Base-by-base conservation (phyloP, 2,113 vertebrate species). In the Recurvirostra avosetta region DNA sequence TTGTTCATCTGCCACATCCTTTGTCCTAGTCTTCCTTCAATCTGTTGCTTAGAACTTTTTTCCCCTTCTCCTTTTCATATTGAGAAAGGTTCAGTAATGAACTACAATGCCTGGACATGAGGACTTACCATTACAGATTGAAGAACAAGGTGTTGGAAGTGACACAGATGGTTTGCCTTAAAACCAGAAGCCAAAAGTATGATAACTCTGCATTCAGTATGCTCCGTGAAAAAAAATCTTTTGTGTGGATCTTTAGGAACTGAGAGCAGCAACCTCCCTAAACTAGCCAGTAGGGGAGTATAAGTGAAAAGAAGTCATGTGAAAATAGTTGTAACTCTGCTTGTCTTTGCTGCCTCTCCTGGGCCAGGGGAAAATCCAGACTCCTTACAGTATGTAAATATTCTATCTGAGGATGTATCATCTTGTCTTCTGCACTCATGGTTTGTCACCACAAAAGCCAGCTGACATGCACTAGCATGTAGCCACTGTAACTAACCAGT, bases 401-500 rank as follows among this genome's bases (percentile, higher is more conserved):
- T 63, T 76, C 27, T 55, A 9, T 56, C 19, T 50, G 45, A 83
- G 45, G 18, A 17, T 11, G 2, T 32, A 30, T 50, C 49, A 12
- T 21, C 15, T 70, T 79, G 32, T 79, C 40, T 61, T 83, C 49
- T 61, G 19, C 21, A 36, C 13, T 86, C n/a, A 29, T 18, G 9
- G 38, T 67, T 78, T 74, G 36, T 79, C 52, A 71, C 18, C n/a
- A 34, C 30, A 90, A 32, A 95, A 90, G 20, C 19, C 15, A 41
- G 6, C 16, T 61, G 43, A 55, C 0, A 0, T 23, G 34, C 20
- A 29, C 4, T 40, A 90, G 2, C 12, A 50, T 20, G n/a, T 38
- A 86, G 11, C 5, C 62, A n/a, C 21, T 26, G 27, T 43, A 75
- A 72, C 11, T n/a, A 78, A 67, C 17, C 1, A 21, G 36, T 59